A percentile compares a stretch with the other conserved stretches of the same genome.
phyloP scores from a whole-genome alignment of 2,797 vertebrate genomes.

The Ptychadena robeensis region DNA sequence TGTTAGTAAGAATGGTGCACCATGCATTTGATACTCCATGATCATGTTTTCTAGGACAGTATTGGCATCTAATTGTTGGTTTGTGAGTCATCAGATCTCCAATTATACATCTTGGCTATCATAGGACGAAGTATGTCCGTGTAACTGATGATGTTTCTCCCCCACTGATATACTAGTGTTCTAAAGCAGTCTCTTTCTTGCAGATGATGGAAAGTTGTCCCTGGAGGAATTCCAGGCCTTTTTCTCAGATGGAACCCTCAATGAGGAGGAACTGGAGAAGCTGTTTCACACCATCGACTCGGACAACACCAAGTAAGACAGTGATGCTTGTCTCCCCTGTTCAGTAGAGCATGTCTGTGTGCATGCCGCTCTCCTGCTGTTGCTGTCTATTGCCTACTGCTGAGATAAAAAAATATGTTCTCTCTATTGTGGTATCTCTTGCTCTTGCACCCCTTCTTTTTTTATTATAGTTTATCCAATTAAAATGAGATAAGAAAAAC shows the following conservation, averaged over 20 bases:
- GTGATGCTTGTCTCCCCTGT: background rate
- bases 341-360: constrained; percentile 15
- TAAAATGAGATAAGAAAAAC: background rate
- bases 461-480: background rate
- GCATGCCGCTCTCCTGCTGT: background rate
- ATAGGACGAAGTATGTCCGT: background rate
- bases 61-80: too few relatives aligned
- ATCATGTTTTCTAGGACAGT: too few relatives aligned
- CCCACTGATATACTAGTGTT: background rate
- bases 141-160: background rate
- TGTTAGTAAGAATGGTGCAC: too few relatives aligned
- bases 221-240: constrained; percentile 98
- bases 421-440: background rate
- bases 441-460: background rate
- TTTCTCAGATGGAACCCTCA: constrained; percentile 93
- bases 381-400: background rate
- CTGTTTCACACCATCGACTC: constrained; percentile 97
- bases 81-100: too few relatives aligned
- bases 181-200: constrained; percentile 50
- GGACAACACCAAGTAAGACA: constrained; percentile 93
- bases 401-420: background rate
- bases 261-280: constrained; percentile 93
- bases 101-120: background rate
- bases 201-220: constrained; percentile 96
- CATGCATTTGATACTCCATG: too few relatives aligned